A percentile compares a stretch with the other conserved stretches of the same genome.
Evolutionary conservation across 1,140 invertebrate species (phyloP).

Genomic region (Eupristina koningsbergeri): DNA sequence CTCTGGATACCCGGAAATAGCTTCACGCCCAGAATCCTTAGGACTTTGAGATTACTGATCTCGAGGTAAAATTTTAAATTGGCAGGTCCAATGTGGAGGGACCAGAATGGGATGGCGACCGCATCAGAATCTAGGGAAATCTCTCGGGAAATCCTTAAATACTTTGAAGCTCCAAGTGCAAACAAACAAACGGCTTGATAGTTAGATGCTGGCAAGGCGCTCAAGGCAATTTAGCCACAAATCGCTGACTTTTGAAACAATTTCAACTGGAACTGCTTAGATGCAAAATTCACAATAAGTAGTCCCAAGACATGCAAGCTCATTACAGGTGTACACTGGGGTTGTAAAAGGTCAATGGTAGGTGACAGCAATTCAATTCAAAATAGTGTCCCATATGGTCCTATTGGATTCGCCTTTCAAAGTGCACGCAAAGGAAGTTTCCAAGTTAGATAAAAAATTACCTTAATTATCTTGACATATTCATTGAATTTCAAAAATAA

Average conservation of each 20-base stretch:
- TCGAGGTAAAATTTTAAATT: background rate
- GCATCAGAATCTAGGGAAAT: background rate
- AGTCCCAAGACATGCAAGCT: too few relatives aligned
- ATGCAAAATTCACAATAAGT: too few relatives aligned
- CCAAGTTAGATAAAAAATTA: background rate
- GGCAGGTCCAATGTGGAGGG: background rate
- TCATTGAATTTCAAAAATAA: conserved; percentile 16
- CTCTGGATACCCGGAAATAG: background rate
- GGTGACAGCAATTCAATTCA: too few relatives aligned
- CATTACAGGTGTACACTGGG: background rate
- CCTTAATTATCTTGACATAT: background rate
- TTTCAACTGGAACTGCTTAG: too few relatives aligned
- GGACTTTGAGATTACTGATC: background rate
- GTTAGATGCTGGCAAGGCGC: background rate
- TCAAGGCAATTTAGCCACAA: too few relatives aligned
- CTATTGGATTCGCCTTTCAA: too few relatives aligned
- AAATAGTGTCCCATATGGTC: background rate
- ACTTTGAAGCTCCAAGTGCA: background rate
- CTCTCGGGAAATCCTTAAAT: background rate
- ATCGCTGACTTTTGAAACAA: background rate
- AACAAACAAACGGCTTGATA: background rate
- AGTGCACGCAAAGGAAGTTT: background rate
- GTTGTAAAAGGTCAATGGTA: background rate
- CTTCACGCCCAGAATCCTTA: background rate
- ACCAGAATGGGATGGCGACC: background rate